phyloP scores from a whole-genome alignment of 2,888 invertebrate genomes.

The Clusia tigrina region DNA sequence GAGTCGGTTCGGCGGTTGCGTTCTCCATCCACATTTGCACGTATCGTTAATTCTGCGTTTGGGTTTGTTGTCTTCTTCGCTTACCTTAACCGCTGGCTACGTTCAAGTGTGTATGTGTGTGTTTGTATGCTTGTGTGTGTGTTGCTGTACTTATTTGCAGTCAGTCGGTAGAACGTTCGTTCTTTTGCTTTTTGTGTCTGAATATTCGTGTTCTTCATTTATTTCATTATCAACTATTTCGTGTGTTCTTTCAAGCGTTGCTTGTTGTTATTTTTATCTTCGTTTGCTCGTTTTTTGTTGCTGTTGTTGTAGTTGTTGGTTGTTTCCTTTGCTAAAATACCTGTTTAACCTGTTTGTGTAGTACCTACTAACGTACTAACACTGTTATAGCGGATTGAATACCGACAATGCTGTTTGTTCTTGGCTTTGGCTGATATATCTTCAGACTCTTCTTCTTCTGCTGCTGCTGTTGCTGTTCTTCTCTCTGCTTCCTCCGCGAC shows the following conservation, averaged over 20 bases:
- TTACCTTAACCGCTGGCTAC: no score
- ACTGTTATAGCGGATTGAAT: slow-evolving; percentile 62
- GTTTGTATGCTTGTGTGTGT: slow-evolving; percentile 1
- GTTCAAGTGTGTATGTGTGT: slow-evolving; percentile 25
- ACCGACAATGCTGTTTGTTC: slow-evolving; percentile 27
- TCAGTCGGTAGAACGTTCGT: slow-evolving; percentile 51
- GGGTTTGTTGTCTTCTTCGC: slow-evolving; percentile 26
- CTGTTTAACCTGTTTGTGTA: slow-evolving; percentile 64
- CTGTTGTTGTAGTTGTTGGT: slow-evolving; percentile 30
- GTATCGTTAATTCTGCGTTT: slow-evolving; percentile 33
- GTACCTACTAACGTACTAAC: slow-evolving; percentile 64
- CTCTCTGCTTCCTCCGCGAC: slow-evolving; percentile 39
- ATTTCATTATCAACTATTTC: slow-evolving; percentile 10
- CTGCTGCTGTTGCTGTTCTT: no score
- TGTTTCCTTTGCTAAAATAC: slow-evolving; percentile 52
- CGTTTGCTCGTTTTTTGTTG: slow-evolving; percentile 50
- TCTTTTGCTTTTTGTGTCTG: neutral
- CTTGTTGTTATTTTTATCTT: slow-evolving; percentile 41
- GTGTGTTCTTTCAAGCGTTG: slow-evolving; percentile 31
- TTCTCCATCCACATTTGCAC: slow-evolving; percentile 28
- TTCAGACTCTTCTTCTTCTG: slow-evolving; percentile 21
- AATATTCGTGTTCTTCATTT: slow-evolving; percentile 11
- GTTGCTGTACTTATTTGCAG: slow-evolving; percentile 49
- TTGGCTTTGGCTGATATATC: neutral
- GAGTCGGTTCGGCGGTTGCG: no score